These are phyloP conservation scores for Caenorhabditis sp. DNA, from an alignment of 2,888 invertebrate genomes.

Conservation along the genomic window DNA sequence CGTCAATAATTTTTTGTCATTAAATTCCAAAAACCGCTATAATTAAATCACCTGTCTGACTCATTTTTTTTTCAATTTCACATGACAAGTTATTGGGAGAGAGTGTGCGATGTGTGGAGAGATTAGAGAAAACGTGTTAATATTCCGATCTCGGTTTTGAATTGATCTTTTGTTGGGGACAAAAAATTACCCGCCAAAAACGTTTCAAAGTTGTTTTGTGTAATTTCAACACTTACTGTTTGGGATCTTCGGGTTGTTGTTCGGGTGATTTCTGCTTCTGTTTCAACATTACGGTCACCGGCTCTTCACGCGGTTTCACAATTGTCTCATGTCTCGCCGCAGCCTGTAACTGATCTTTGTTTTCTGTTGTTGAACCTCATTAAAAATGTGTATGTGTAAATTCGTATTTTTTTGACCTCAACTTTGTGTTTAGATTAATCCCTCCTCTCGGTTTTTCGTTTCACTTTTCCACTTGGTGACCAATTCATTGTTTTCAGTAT, in stretches of 20 bases:
- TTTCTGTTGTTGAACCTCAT: neutral
- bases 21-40: neutral
- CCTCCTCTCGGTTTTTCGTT: too few species aligned
- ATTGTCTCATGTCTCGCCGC: constrained; percentile 20
- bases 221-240: neutral
- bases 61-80: too few species aligned
- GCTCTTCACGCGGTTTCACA: constrained; percentile 18
- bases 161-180: too few species aligned
- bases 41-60: neutral
- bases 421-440: too few species aligned
- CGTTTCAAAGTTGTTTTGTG: neutral
- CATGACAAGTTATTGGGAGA: too few species aligned
- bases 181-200: too few species aligned
- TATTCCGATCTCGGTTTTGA: too few species aligned
- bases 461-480: neutral
- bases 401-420: neutral
- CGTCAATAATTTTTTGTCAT: too few species aligned
- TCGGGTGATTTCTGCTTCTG: constrained; percentile 28
- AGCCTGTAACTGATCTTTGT: neutral
- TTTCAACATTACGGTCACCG: neutral
- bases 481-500: neutral
- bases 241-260: constrained; percentile 53
- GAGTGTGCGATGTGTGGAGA: too few species aligned
- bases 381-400: neutral
- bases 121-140: too few species aligned